Base-by-base conservation (phyloP, 2,113 vertebrate genomes). In the Rhadina sibilatrix region DNA sequence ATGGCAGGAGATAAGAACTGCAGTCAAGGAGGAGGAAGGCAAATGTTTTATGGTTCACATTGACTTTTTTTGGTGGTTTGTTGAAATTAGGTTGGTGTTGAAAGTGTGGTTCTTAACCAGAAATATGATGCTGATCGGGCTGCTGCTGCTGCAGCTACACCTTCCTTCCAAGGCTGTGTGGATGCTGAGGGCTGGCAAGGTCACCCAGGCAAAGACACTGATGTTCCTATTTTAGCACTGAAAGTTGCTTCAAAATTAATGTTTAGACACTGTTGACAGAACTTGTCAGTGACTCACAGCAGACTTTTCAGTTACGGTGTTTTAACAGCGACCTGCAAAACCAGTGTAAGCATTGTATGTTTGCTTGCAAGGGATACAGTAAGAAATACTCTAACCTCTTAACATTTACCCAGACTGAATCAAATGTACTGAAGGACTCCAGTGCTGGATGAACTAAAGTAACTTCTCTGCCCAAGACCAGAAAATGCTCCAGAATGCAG, bases 251-350 rank as follows among this genome's bases (percentile, higher is more conserved):
- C 27, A 66, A 17, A 81, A 89, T 83, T 78, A 77, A 66, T 69
- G 72, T 86, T 95, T 82, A 93, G 86, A 42, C 30, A 30, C 24
- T 86, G 66, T 90, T 95, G 95, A 74, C 76, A 86, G 79, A 93
- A 77, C 38, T 86, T 59, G 47, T 69, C 25, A 35, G 85, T 90
- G 88, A 86, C 85, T 97, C 78, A 75, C 12, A 60, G 83, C 57
- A 89, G 24, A 54, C 50, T 71, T 89, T 35, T 63, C 80, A 64
- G 69, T 56, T 54, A 7, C 0, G 0, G 10, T 40, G 69, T 75
- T 96, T 87, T 52, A 94, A 60, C 27, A 83, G 87, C 1, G 2
- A 91, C 84, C 89, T 69, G 65, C 28, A 84, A 84, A 94, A 85
- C 74, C 83, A 47, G 6, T 57, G 18, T 44, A 61, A 91, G 60